Base-by-base conservation (phyloP, 1,140 invertebrate genomes). In the Zaprionus africanus region DNA sequence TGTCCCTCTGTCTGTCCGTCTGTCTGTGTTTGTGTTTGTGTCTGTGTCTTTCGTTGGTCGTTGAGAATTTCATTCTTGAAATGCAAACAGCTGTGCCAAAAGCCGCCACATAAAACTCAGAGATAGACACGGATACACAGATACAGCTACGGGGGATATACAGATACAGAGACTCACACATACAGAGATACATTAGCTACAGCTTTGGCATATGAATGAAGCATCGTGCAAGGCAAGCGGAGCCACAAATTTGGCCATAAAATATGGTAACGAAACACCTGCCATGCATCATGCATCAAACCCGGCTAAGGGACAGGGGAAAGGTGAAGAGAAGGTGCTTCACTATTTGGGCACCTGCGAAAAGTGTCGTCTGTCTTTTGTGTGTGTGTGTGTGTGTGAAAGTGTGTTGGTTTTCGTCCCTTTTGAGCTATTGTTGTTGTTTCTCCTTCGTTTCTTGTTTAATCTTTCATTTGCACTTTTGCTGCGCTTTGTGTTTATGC, bases 241-340 rank as follows among this genome's bases (percentile, higher is more conserved):
- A 71, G 49, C 63, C 64, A 64, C 60, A 80, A 76, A 78, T 84
- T 87, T 88, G 82, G 82, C 61, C 78, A 83, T 88, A 88, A 88
- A 88, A 83, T 87, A 78, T 88, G 84, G 80, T 76, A 87, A 81
- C 64, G 67, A 88, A 90, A 87, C 84, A 87, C 85, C 84, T 87
- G 84, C 84, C 68, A 43, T 63, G 49, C 59, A 63, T 54, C 53
- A 58, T 57, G 36, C 63, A 66, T 64, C 49, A 56, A 26, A 41
- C 22, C 28, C 12, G 5, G 2, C 2, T 19, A 0, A 41, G 34
- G 38, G 28, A 15, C 9, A 49, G 12, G 1, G 13, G 24, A 28
- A 9, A 34, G 43, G 38, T 7, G 56, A 49, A 11, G 1, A 6
- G 41, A 28, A 9, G 24, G 43, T 7, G 56, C 70, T 41, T 17